These are phyloP conservation scores for Ispidina picta DNA, from an alignment of 2,797 vertebrate genomes.

Conservation along the genomic window DNA sequence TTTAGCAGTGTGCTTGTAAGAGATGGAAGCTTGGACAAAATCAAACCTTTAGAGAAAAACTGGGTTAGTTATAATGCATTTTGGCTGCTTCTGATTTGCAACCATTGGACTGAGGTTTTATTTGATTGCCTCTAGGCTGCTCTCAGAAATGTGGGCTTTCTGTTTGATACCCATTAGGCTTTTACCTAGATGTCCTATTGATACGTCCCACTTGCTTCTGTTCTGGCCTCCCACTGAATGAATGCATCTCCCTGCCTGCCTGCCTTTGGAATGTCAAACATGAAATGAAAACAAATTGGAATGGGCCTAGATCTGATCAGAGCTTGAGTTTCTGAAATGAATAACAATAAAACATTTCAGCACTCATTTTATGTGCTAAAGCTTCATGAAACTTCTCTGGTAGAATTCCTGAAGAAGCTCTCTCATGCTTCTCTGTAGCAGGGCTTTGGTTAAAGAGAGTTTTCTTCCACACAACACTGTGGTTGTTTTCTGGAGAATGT, in stretches of 20 bases:
- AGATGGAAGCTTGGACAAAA: neutral
- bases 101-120: neutral
- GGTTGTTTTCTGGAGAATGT: neutral
- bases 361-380: neutral
- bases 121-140: slow-evolving; percentile 32
- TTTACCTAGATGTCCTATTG: neutral
- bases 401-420: neutral
- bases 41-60: neutral
- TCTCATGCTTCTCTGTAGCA: accelerated
- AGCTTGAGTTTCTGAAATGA: neutral
- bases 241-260: neutral
- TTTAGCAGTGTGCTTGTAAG: neutral
- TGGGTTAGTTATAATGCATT: neutral
- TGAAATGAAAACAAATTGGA: neutral
- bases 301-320: neutral
- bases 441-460: neutral
- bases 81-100: slow-evolving; percentile 8
- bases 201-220: neutral
- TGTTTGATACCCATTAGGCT: slow-evolving; percentile 2
- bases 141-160: neutral
- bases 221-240: neutral
- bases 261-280: neutral
- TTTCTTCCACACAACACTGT: neutral
- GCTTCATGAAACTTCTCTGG: neutral
- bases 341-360: neutral